Conservation (phyloP, 1,140 invertebrate genomes). For the Nebria ingens region DNA sequence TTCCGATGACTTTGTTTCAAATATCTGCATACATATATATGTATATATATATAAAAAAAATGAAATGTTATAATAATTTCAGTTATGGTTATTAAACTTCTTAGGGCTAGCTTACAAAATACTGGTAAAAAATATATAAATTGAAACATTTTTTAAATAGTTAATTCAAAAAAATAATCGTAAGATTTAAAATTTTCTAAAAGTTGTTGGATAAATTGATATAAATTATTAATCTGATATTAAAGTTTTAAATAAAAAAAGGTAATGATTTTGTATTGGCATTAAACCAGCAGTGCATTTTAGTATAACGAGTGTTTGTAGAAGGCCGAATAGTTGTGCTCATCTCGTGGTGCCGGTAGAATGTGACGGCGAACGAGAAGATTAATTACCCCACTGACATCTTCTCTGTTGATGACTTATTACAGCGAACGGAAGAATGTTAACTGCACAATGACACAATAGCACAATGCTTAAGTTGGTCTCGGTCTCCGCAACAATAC, state of each 20-base stretch:
- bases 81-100: no score
- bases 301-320: no score
- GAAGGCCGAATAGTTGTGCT: no score
- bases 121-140: not conserved
- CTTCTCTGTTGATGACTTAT: slow-evolving; percentile 23
- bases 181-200: not conserved
- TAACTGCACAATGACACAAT: slow-evolving; percentile 2
- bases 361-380: slow-evolving; percentile 18
- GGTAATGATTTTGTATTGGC: no score
- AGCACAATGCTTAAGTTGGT: slow-evolving; percentile 13
- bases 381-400: slow-evolving; percentile 22
- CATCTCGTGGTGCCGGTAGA: no score
- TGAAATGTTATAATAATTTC: no score
- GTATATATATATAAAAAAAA: no score
- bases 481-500: slow-evolving; percentile 13
- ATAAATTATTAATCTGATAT: not conserved
- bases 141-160: not conserved
- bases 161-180: not conserved
- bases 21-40: no score
- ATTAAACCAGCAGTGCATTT: no score
- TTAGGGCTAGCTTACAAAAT: no score
- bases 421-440: slow-evolving; percentile 8
- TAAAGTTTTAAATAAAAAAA: no score
- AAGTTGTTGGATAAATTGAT: not conserved
- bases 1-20: not conserved